Evolutionary conservation across 2,888 invertebrate genomes (phyloP).

Genomic region (Lamellibrachia columna): DNA sequence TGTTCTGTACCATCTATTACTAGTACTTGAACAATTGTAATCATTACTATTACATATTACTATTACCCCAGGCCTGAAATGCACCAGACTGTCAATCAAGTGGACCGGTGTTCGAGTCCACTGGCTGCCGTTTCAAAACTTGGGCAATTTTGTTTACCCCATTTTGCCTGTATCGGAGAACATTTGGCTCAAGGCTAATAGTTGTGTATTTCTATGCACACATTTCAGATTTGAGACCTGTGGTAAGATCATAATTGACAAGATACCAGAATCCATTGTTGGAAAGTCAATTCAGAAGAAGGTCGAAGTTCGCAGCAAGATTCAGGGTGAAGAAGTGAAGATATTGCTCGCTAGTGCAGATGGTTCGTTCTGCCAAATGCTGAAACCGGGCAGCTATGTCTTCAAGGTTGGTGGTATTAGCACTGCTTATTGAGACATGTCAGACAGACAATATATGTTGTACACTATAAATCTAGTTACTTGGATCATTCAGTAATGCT

Average conservation of each 20-base stretch:
- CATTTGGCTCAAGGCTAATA: neutral
- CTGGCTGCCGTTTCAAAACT: neutral
- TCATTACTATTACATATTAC: no score
- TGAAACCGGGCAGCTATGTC: constrained; percentile 79
- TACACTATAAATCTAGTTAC: no score
- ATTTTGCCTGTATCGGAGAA: no score
- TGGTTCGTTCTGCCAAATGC: constrained; percentile 78
- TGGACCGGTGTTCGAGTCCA: no score
- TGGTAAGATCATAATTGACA: constrained; percentile 61
- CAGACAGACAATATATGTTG: no score
- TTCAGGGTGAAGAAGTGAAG: constrained; percentile 42
- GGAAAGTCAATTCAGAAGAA: constrained; percentile 43
- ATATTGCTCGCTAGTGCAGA: neutral
- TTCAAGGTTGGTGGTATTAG: constrained; percentile 59
- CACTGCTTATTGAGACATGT: neutral
- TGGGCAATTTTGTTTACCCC: neutral
- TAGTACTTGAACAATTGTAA: no score
- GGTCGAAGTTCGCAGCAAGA: constrained; percentile 49
- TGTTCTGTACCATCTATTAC: no score
- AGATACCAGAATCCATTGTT: constrained; percentile 56
- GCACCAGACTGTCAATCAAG: no score
- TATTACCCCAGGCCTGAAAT: no score
- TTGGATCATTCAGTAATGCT: no score
- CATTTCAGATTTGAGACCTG: constrained; percentile 75
- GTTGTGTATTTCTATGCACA: neutral